These are phyloP conservation scores for Beris morrisii DNA, from an alignment of 2,888 invertebrate genomes.

Conservation along the genomic window DNA sequence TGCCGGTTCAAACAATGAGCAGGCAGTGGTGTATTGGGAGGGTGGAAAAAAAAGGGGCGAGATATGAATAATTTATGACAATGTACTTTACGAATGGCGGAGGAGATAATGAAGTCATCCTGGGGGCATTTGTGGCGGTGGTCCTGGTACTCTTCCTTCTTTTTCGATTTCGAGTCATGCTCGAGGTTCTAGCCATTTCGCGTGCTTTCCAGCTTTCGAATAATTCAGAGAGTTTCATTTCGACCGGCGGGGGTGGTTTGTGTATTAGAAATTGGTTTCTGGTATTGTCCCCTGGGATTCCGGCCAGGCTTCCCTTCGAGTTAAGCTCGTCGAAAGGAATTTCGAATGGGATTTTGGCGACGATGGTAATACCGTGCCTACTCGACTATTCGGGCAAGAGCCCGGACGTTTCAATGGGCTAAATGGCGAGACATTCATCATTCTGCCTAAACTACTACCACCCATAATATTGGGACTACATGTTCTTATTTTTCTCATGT, in stretches of 20 bases:
- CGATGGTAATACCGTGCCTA: not conserved
- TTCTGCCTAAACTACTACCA: slow-evolving; percentile 8
- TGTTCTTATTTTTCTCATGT: slow-evolving; percentile 22
- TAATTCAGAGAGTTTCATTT: slow-evolving; percentile 1
- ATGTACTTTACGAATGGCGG: slow-evolving; percentile 33
- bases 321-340: not conserved
- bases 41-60: slow-evolving; percentile 33
- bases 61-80: slow-evolving; percentile 40
- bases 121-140: slow-evolving; percentile 28
- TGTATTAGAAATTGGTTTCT: slow-evolving; percentile 13
- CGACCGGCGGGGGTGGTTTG: not conserved
- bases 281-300: not conserved
- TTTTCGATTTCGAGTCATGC: not conserved
- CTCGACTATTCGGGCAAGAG: too few species aligned
- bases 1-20: slow-evolving; percentile 30
- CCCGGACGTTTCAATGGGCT: slow-evolving; percentile 10
- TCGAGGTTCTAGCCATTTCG: not conserved
- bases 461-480: slow-evolving; percentile 12
- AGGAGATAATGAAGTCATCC: slow-evolving; percentile 38
- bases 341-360: slow-evolving; percentile 1
- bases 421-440: slow-evolving; percentile 28
- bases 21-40: slow-evolving; percentile 33
- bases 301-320: not conserved
- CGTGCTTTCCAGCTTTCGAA: not conserved
- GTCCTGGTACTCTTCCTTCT: not conserved